Conservation (phyloP, 2,888 invertebrate genomes). For the Euzetes globulus region DNA sequence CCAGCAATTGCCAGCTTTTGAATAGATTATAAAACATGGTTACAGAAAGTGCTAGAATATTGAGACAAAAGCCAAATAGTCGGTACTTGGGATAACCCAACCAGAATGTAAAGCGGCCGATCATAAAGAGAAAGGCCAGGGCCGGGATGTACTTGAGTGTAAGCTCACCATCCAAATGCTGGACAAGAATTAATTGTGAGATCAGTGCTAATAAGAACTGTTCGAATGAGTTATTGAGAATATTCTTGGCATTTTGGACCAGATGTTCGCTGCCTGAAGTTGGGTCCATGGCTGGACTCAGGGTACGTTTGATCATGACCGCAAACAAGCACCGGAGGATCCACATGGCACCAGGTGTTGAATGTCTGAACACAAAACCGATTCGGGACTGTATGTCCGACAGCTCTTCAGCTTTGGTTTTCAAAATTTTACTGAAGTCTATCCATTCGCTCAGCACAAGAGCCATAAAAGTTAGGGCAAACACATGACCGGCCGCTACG, state of each 20-base stretch:
- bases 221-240: constrained; percentile 32
- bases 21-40: background rate
- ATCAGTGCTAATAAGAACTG: constrained; percentile 23
- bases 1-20: background rate
- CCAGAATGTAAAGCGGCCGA: constrained; percentile 31
- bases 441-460: background rate
- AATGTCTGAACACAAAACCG: background rate
- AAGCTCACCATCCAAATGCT: background rate
- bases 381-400: background rate
- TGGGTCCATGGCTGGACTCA: constrained; percentile 26
- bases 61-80: constrained; percentile 12
- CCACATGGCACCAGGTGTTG: background rate
- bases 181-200: constrained; percentile 18
- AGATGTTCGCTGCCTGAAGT: constrained; percentile 7
- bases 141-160: constrained; percentile 32
- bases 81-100: constrained; percentile 35
- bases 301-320: too few relatives aligned
- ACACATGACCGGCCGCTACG: background rate
- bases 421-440: background rate
- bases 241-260: background rate
- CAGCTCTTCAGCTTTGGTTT: background rate
- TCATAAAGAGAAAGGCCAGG: constrained; percentile 6
- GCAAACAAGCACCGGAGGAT: background rate
- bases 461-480: background rate
- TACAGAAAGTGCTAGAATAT: background rate